Evolutionary conservation across 2,888 invertebrate species (phyloP).

Genomic region (Sceliomorpha sp.): DNA sequence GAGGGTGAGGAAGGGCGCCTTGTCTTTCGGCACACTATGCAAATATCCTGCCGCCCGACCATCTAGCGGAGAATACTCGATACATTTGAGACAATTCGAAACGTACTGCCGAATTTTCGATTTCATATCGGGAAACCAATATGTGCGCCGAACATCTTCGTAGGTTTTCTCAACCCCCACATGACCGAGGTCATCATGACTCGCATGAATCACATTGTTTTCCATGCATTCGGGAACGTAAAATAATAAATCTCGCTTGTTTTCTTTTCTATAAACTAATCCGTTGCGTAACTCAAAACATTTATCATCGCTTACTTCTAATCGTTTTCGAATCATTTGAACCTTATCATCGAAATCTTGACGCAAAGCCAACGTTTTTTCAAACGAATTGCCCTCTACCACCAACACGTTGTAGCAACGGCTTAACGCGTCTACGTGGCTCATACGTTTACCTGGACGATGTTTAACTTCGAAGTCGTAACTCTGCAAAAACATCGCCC

Average conservation of each 20-base stretch:
- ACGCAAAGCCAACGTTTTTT: constrained; percentile 43
- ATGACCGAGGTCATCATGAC: constrained; percentile 50
- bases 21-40: not conserved
- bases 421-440: constrained; percentile 47
- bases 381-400: constrained; percentile 42
- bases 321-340: constrained; percentile 26
- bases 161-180: constrained; percentile 34
- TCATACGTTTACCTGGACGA: constrained; percentile 45
- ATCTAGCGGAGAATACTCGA: not conserved
- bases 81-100: constrained; percentile 2
- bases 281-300: constrained; percentile 55
- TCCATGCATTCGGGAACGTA: constrained; percentile 40
- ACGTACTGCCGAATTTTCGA: constrained; percentile 55
- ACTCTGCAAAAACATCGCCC: constrained; percentile 46
- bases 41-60: not conserved
- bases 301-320: constrained; percentile 44
- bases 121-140: constrained; percentile 50
- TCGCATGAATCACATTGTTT: constrained; percentile 24
- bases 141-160: constrained; percentile 25
- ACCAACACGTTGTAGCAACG: constrained; percentile 42
- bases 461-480: constrained; percentile 47
- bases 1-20: constrained; percentile 5
- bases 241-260: constrained; percentile 27
- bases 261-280: constrained; percentile 56
- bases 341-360: constrained; percentile 47